Base-by-base conservation (phyloP, 30 jellyfish, hydroid and myxozoan species). In the Hydractinia echinata region DNA sequence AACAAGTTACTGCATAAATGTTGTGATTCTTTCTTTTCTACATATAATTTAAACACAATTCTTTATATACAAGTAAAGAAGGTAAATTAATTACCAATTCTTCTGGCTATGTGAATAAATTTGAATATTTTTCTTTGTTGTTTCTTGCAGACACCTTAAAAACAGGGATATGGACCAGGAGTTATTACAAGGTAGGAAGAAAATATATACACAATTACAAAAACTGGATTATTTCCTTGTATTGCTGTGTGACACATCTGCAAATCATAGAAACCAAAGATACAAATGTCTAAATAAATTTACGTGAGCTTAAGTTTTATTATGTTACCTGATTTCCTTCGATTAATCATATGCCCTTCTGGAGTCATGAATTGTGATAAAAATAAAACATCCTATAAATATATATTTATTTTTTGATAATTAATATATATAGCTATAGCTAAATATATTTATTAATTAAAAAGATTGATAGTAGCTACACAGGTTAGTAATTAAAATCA, bases 71-170 rank as follows among this genome's bases (percentile, higher is more conserved):
- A 58, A 16, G 69, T 58, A 16, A 58, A 58, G 1, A 58, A 14
- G n/a, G 49, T 7, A 48, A 39, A 72, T 74, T 74, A 5, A 11
- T 30, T 74, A 90, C 97, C 94, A 39, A 81, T 76, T 77, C 97
- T 81, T 51, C 97, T 67, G 60, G 97, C 97, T 0, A 90, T 78
- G 60, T 84, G 87, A 4, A 90, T 82, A 20, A 80, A 81, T 51
- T 82, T 90, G 18, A 74, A 81, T 50, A 90, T 66, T 9, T 71
- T 67, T 61, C 74, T 77, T 61, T 90, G 97, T 72, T 90, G 97
- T 60, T 76, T 84, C 67, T 90, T 90, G 85, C 97, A 90, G 50
- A 90, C 97, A 66, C 97, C 96, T 89, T 10, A 18, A 11, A 76
- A 53, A 74, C 16, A 4, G 69, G 67, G 52, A 30, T 30, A n/a